Percentiles rank a stretch among this genome's conserved stretches.
Evolutionary conservation across 2,797 vertebrate species (phyloP).

Genomic region (Muraenolepis orangiensis): DNA sequence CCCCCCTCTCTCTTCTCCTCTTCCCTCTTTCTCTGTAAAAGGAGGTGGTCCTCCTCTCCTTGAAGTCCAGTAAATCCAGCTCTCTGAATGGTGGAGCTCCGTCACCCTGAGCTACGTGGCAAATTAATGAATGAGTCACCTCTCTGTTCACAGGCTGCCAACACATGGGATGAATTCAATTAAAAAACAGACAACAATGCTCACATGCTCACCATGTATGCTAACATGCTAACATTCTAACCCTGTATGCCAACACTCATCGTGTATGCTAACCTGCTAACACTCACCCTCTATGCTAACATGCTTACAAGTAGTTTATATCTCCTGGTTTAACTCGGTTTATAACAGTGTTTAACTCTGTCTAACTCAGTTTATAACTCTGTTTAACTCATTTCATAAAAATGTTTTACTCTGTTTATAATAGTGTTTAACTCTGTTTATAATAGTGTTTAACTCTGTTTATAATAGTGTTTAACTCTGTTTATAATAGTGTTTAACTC

Average conservation of each 20-base stretch:
- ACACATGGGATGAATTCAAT: constrained; percentile 69
- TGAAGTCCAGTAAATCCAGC: not conserved
- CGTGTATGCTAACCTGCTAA: not conserved
- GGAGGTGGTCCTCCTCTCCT: not conserved
- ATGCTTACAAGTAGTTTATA: too few species aligned
- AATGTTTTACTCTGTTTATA: too few species aligned
- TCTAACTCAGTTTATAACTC: too few species aligned
- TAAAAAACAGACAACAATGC: constrained; percentile 48
- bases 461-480: too few species aligned
- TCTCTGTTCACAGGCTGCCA: constrained; percentile 47
- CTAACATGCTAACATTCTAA: not conserved
- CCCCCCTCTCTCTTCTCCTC: too few species aligned
- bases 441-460: too few species aligned
- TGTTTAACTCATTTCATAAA: too few species aligned
- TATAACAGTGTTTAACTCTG: too few species aligned
- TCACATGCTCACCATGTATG: constrained; percentile 9
- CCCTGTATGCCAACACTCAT: not conserved
- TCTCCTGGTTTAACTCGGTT: too few species aligned
- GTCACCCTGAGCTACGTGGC: not conserved
- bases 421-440: too few species aligned
- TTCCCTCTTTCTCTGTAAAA: too few species aligned
- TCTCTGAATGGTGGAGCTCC: not conserved
- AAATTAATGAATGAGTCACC: constrained; percentile 61
- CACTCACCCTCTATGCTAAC: not conserved
- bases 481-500: too few species aligned